phyloP scores from a whole-genome alignment of 2,888 invertebrate species.

The Hemistola chrysoprasaria region DNA sequence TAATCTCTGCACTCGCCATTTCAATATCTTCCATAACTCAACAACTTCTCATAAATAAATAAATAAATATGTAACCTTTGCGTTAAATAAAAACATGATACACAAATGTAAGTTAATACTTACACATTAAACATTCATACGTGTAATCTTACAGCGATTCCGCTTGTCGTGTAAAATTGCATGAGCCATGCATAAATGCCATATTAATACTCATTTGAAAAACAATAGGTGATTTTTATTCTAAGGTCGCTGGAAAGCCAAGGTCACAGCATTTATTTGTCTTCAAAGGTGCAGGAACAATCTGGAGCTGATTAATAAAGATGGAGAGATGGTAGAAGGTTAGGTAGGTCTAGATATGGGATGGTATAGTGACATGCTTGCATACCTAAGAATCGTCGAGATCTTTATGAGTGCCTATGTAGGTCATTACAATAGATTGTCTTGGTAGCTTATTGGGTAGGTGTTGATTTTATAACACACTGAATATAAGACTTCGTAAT shows the following conservation, averaged over 20 bases:
- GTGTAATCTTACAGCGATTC: slow-evolving; percentile 31
- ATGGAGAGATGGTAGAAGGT: slow-evolving; percentile 10
- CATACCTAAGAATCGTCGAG: no score
- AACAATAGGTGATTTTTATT: slow-evolving; percentile 44
- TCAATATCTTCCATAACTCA: no score
- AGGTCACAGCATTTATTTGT: slow-evolving; percentile 37
- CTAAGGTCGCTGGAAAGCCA: slow-evolving; percentile 40
- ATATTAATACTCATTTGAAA: slow-evolving; percentile 41
- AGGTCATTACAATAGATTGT: no score
- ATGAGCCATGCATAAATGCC: slow-evolving; percentile 37
- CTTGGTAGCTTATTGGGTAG: no score
- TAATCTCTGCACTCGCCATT: no score
- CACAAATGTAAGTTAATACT: slow-evolving; percentile 14
- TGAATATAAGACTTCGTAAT: no score
- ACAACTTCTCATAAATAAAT: no score
- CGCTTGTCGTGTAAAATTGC: slow-evolving; percentile 23
- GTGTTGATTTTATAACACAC: no score
- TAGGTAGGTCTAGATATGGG: neutral
- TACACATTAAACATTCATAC: slow-evolving; percentile 12
- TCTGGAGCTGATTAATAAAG: slow-evolving; percentile 43
- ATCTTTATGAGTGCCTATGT: no score
- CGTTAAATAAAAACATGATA: slow-evolving; percentile 11
- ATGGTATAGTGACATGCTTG: neutral
- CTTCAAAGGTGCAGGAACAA: slow-evolving; percentile 48
- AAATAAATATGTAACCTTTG: no score